Evolutionary conservation across 2,113 vertebrate genomes (phyloP).

Genomic region (Setophaga coronata): DNA sequence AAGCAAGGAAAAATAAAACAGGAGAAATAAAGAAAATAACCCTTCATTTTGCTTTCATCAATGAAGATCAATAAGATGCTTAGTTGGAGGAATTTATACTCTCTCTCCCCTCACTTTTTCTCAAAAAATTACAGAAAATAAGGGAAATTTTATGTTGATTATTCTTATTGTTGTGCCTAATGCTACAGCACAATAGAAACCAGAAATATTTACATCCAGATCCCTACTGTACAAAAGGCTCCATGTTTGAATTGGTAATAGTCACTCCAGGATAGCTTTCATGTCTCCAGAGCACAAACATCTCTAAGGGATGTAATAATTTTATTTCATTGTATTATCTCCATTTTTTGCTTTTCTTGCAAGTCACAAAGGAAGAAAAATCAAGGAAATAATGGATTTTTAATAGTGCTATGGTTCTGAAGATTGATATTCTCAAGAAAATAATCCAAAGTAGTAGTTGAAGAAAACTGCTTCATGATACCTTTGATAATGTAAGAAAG

Average conservation of each 20-base stretch:
- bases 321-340: not conserved
- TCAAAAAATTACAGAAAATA: conserved; percentile 3
- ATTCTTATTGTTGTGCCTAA: not conserved
- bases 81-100: not conserved
- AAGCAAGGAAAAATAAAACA: not conserved
- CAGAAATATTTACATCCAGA: conserved; percentile 13
- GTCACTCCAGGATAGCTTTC: not conserved
- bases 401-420: not conserved
- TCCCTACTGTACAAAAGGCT: not conserved
- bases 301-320: not conserved
- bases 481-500: not conserved
- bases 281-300: not conserved
- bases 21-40: not conserved
- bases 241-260: not conserved
- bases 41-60: not conserved
- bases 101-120: not conserved
- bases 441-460: not conserved
- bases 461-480: not conserved
- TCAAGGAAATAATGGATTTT: not conserved
- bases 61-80: not conserved
- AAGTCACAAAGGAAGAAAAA: not conserved
- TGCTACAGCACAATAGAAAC: not conserved
- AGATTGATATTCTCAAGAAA: not conserved
- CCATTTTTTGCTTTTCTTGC: not conserved
- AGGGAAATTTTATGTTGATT: not conserved